Evolutionary conservation across 2,888 invertebrate genomes (phyloP), one percentile per base, ranked within the genome.

Genomic region (Drosophila demipolita): DNA sequence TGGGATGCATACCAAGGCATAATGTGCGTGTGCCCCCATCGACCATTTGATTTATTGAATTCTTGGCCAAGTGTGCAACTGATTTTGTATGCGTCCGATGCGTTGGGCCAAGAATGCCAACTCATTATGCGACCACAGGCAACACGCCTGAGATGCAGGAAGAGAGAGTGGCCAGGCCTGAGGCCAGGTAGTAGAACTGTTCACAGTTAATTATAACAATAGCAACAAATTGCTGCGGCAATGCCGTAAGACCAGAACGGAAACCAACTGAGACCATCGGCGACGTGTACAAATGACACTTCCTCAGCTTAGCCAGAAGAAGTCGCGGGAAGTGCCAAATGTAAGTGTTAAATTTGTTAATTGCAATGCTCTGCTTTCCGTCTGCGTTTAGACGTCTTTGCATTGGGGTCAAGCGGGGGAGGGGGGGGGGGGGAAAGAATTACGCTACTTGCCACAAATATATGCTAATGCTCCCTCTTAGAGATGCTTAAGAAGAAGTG

Each of bases 141-240:
- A 38, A 54, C n/a, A 20, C 15, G 20, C 26, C 3, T 23, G 32
- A 11, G 65, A 23, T 8, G 40, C 35, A 15, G 15, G 36, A 35
- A 15, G 23, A 36, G 8, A n/a, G 52, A 52, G 53, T 5, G 20
- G 36, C 2, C 1, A 12, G 20, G 45, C 32, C 40, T n/a, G 32
- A 4, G 23, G n/a, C 11, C 33, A 48, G 52, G 59, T 40, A 48
- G 48, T 49, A 60, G 40, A 66, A 59, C 82, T 63, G 69, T 89
- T 83, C 87, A 81, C 82, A 84, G 79, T 80, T 89, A 85, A 89
- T 87, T 82, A 87, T 73, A 84, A 87, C 87, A 87, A 83, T 82
- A 57, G 70, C 70, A 75, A 66, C 83, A 75, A 81, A 86, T 84
- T 73, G 74, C 57, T 76, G 45, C 29, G 50, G 66, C 45, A 82